phyloP scores from a whole-genome alignment of 2,888 invertebrate genomes.

The Gisinianus flammeolus region DNA sequence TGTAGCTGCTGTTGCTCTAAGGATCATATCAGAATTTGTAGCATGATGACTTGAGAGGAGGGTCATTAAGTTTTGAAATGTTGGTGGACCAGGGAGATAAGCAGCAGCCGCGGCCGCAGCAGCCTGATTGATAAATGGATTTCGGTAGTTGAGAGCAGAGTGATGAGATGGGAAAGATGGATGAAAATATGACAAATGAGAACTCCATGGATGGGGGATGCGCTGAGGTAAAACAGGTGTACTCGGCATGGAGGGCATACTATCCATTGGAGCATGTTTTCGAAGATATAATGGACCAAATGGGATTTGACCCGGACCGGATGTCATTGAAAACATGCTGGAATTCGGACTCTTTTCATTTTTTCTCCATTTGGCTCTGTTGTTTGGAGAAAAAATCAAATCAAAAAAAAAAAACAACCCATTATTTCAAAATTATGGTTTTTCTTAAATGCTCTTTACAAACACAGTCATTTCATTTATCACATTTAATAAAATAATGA shows the following conservation, averaged over 20 bases:
- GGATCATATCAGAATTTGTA: conserved; percentile 1
- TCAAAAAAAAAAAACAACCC: not conserved
- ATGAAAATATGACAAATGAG: conserved; percentile 49
- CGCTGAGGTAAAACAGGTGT: conserved; percentile 47
- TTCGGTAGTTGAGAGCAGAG: conserved; percentile 40
- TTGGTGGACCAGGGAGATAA: conserved; percentile 68
- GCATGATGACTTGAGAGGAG: conserved; percentile 12
- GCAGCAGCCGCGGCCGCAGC: conserved; percentile 66
- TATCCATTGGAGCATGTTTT: conserved; percentile 49
- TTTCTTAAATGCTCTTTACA: not conserved
- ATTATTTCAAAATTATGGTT: too few relatives aligned
- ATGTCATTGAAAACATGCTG: conserved; percentile 61
- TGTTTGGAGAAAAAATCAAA: not conserved
- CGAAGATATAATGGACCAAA: conserved; percentile 78
- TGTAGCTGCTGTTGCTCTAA: not conserved
- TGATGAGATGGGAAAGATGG: conserved; percentile 65
- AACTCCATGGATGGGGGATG: conserved; percentile 62
- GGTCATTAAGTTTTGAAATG: conserved; percentile 84
- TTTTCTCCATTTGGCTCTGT: conserved; percentile 91
- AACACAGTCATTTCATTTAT: not conserved
- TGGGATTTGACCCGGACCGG: conserved; percentile 67
- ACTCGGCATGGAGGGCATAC: conserved; percentile 32
- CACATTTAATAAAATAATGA: not conserved
- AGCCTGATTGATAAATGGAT: conserved; percentile 65
- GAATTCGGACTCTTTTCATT: conserved; percentile 71